phyloP scores from a whole-genome alignment of 2,888 invertebrate genomes.

The Galerucella nymphaeae region DNA sequence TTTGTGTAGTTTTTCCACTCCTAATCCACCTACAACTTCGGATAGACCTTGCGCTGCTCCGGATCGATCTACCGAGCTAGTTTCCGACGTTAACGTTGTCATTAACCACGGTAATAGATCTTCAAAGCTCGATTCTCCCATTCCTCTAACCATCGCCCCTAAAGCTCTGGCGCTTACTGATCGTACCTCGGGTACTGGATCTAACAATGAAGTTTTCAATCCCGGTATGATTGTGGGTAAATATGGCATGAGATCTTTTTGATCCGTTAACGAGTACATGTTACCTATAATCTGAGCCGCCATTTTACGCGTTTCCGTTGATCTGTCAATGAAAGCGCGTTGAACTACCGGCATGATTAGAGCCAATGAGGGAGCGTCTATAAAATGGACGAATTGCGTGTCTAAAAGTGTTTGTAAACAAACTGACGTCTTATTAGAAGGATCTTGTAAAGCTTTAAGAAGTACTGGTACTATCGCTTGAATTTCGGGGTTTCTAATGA shows the following conservation, averaged over 20 bases:
- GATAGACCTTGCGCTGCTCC: constrained; percentile 93
- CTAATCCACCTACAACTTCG: constrained; percentile 96
- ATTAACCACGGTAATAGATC: constrained; percentile 98
- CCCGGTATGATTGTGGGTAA: constrained; percentile 96
- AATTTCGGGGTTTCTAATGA: constrained; percentile 98
- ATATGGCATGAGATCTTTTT: constrained; percentile 97
- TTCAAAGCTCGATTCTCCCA: constrained; percentile 96
- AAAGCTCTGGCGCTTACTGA: constrained; percentile 95
- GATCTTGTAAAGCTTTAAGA: constrained; percentile 93
- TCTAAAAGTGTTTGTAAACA: constrained; percentile 94
- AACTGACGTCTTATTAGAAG: constrained; percentile 91
- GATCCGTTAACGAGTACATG: constrained; percentile 99
- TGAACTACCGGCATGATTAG: constrained; percentile 99
- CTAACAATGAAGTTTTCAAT: constrained; percentile 92
- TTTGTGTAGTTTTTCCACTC: constrained; percentile 93
- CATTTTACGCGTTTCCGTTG: constrained; percentile 98
- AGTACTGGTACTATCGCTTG: constrained; percentile 91
- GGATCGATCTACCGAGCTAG: constrained; percentile 93
- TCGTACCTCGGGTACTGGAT: constrained; percentile 98
- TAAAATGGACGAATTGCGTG: constrained; percentile 98
- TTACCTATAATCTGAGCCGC: constrained; percentile 99
- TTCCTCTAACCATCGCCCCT: constrained; percentile 97
- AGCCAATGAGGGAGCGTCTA: constrained; percentile 97
- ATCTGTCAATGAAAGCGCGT: constrained; percentile 96
- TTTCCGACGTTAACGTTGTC: constrained; percentile 95